Evolutionary conservation across 2,888 invertebrate species (phyloP).

Genomic region (Cephus pulcher): DNA sequence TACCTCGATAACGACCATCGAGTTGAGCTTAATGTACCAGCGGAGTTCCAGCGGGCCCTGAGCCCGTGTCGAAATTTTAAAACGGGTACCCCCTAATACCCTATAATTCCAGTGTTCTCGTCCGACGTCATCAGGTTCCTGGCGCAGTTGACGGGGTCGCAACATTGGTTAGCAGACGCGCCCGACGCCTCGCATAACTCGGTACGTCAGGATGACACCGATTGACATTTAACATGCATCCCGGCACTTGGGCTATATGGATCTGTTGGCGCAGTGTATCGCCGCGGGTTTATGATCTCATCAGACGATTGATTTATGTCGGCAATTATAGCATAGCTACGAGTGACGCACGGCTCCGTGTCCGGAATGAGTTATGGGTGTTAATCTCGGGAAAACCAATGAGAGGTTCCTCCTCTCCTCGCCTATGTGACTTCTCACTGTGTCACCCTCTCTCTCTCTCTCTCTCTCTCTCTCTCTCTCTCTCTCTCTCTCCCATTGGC

Average conservation of each 20-base stretch:
- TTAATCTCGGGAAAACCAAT: constrained; percentile 64
- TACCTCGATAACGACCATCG: neutral
- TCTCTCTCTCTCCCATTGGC: constrained; percentile 8
- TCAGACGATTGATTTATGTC: constrained; percentile 66
- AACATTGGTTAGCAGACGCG: neutral
- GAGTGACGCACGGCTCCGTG: constrained; percentile 62
- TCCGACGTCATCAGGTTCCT: neutral
- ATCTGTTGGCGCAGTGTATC: constrained; percentile 60
- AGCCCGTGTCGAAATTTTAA: neutral
- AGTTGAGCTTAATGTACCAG: neutral
- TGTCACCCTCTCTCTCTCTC: constrained; percentile 15
- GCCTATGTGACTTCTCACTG: neutral
- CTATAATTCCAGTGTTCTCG: neutral
- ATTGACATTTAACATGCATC: constrained; percentile 61
- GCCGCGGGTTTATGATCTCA: constrained; percentile 66
- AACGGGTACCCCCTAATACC: neutral
- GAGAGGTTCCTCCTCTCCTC: constrained; percentile 33
- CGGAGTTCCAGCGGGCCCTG: neutral
- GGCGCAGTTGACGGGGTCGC: neutral
- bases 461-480: constrained; percentile 2
- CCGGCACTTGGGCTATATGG: constrained; percentile 53
- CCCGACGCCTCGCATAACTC: constrained; percentile 16
- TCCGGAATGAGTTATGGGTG: constrained; percentile 64
- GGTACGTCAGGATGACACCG: constrained; percentile 49
- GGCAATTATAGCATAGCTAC: constrained; percentile 64